Evolutionary conservation across 2,888 invertebrate species (phyloP), one percentile per base, ranked within the genome.

Genomic region (Harpalus rubripes): DNA sequence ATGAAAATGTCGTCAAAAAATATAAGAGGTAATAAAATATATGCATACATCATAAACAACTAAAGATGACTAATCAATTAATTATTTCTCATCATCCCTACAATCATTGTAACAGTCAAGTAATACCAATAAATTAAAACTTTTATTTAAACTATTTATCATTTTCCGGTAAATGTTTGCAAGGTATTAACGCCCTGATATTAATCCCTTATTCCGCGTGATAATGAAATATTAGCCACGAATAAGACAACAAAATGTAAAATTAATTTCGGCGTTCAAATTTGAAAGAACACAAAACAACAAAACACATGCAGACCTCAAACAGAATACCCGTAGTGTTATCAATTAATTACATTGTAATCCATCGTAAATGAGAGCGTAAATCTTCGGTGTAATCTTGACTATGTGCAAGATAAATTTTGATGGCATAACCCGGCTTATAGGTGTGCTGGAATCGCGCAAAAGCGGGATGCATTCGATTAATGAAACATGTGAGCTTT

Each of bases 271-370:
- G 32, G 78, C 58, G 78, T 58, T 58, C 78, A 78, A 58, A 32
- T 58, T 78, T 78, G 39, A 58, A 74, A 78, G 78, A 78, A 78
- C 56, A 58, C 56, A 78, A 58, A 22, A 58, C 56, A 39, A 78
- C 58, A 78, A 78, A 78, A 78, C 78, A 58, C 15, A 32, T 44
- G 78, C 58, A 78, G 58, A 58, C 78, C 58, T 58, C 78, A 78
- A 78, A 78, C 78, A 78, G 78, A 78, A 78, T 78, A 58, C 58
- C 56, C 78, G 74, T 59, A 58, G 72, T 83, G 83, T 83, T 83
- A 83, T 83, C 83, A 83, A 83, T 83, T 83, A 83, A 83, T 83
- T 83, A 83, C 83, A 83, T 58, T 83, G 83, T 83, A 83, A 83
- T 83, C 83, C 83, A 83, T 83, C 76, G 83, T 61, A 83, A 83